Evolutionary conservation across 2,113 vertebrate species (phyloP).

Genomic region (Aegithalos caudatus): DNA sequence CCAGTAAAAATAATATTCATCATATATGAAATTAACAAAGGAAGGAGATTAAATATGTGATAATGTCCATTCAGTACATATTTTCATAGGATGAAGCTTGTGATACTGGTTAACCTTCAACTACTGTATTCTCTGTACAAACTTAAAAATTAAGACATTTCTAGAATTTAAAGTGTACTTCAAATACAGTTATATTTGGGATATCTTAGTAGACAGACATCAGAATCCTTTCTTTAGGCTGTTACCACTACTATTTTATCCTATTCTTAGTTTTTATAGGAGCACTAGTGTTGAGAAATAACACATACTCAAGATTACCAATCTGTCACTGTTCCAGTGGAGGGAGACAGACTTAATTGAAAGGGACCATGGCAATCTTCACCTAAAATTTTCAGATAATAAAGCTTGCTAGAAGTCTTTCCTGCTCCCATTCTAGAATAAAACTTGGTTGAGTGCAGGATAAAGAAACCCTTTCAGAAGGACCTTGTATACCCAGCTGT

Average conservation of each 20-base stretch:
- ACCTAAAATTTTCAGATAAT: neutral
- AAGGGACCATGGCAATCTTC: neutral
- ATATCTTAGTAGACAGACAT: neutral
- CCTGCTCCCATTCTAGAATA: neutral
- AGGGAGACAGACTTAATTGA: neutral
- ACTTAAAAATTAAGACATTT: neutral
- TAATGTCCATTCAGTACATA: rapidly evolving
- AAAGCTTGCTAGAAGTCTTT: neutral
- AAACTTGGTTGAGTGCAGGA: neutral
- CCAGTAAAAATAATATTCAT: neutral
- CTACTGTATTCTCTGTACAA: neutral
- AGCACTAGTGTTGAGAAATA: neutral
- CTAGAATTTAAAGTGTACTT: neutral
- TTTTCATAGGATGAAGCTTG: neutral
- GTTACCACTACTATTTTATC: neutral
- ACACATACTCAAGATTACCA: neutral
- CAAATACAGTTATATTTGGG: neutral
- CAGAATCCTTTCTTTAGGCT: neutral
- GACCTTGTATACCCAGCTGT: neutral
- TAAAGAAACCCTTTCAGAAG: neutral
- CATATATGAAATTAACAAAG: neutral
- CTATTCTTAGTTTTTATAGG: neutral
- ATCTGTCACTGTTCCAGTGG: neutral
- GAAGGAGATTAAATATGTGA: neutral
- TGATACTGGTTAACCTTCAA: neutral